Evolutionary conservation across 1,140 invertebrate species (phyloP), one percentile per base, ranked within the genome.

Genomic region (Drosophila teissieri): DNA sequence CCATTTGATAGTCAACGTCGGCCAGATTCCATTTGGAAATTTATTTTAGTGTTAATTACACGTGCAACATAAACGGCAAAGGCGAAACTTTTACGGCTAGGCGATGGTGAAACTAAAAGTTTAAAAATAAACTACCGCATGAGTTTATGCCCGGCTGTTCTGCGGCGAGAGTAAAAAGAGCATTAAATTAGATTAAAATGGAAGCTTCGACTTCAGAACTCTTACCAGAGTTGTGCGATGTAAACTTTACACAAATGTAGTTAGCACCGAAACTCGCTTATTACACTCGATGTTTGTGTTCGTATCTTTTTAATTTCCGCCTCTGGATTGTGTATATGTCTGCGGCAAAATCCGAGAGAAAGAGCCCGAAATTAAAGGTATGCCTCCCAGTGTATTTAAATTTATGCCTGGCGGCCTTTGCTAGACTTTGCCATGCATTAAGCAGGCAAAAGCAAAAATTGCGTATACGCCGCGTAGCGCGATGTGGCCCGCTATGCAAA

Each of bases 31-130:
- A 57, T 31, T 69, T 77, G 44, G 15, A 62, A 70, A 78, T 70
- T 45, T 78, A 68, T 77, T 78, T 78, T 42, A 61, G 44, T 78
- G 52, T 62, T 78, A 77, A 78, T 78, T 70, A 77, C 56, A 62
- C 64, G 56, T 69, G 64, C 63, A 69, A 57, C 36, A 56, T 77
- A 69, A 45, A 62, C 40, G 52, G 51, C 48, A 52, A 19, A 49
- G 24, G 15, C 53, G 63, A 52, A 72, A 72, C 51, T 72, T 72
- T 72, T 72, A 72, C 19, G 65, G 19, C 19, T n/a, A 7, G 37
- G 64, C 27, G 19, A 15, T 3, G 34, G 49, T 68, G 46, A 56
- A 70, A 72, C 65, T 70, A 57, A 72, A 72, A 72, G 64, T 72
- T 70, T 56, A 57, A 72, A 70, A 70, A 70, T 57, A 72, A 57